phyloP scores from a whole-genome alignment of 1,140 invertebrate species.

The Hylaeus volcanicus region DNA sequence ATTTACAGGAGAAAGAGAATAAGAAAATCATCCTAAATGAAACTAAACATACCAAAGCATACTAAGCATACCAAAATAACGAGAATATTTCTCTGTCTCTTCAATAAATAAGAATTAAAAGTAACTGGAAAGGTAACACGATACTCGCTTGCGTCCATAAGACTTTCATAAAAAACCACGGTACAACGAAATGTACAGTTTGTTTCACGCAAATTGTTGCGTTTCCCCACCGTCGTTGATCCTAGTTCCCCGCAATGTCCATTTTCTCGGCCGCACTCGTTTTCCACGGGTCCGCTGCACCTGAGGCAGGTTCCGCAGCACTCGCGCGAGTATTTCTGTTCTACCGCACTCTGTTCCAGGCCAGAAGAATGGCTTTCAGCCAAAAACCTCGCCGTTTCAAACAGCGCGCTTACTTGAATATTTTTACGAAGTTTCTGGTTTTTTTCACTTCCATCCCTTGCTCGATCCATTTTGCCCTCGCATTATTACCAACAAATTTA shows the following conservation, averaged over 20 bases:
- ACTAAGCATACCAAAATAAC: too few relatives aligned
- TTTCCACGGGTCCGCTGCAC: background rate
- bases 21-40: too few relatives aligned
- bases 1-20: too few relatives aligned
- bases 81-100: too few relatives aligned
- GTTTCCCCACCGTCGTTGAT: background rate
- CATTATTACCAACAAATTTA: conserved; percentile 23
- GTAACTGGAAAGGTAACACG: too few relatives aligned
- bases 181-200: conserved; percentile 11
- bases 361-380: conserved; percentile 23
- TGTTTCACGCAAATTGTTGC: conserved; percentile 4
- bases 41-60: too few relatives aligned
- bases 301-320: background rate
- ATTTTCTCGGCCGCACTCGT: background rate
- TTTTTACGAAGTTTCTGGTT: conserved; percentile 2
- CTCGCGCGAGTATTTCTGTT: background rate
- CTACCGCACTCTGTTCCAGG: background rate
- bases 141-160: background rate
- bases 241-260: conserved; percentile 1
- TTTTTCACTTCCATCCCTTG: background rate
- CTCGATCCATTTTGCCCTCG: conserved; percentile 4
- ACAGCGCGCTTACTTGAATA: conserved; percentile 15
- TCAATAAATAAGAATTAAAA: too few relatives aligned
- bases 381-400: conserved; percentile 14
- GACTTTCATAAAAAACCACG: background rate